phyloP scores from a whole-genome alignment of 2,113 vertebrate species.

The Gorsachius goisagi region DNA sequence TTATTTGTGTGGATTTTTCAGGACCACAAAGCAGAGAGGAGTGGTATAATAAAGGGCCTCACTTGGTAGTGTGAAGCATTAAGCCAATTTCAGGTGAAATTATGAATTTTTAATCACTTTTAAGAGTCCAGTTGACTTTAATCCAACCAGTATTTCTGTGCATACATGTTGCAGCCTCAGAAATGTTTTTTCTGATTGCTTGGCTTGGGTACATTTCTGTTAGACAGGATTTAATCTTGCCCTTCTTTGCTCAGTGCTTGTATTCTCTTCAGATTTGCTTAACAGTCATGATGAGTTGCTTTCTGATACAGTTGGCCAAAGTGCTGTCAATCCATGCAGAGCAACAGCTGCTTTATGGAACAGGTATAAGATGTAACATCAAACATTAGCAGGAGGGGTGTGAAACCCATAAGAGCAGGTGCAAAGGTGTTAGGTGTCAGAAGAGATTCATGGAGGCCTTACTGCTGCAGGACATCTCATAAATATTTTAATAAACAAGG shows the following conservation, averaged over 20 bases:
- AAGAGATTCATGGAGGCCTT: background rate
- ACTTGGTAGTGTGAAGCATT: background rate
- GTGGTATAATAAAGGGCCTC: background rate
- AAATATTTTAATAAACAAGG: conserved; percentile 20
- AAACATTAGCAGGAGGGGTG: conserved; percentile 41
- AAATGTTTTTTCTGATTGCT: background rate
- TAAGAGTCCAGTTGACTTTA: background rate
- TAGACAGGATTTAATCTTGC: background rate
- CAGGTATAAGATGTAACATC: background rate
- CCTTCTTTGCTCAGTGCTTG: background rate
- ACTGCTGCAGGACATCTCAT: background rate
- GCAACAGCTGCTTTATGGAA: conserved; percentile 54
- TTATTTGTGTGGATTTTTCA: background rate
- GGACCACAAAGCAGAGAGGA: background rate
- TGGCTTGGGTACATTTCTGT: background rate
- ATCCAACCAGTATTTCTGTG: background rate
- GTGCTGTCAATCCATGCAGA: conserved; percentile 22
- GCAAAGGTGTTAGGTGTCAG: conserved; percentile 58
- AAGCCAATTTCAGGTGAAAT: background rate
- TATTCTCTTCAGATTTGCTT: background rate
- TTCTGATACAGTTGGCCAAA: background rate
- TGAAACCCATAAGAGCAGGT: conserved; percentile 59
- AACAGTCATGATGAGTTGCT: background rate
- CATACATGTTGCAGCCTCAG: background rate
- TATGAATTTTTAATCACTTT: background rate